Evolutionary conservation across 37 sponge, comb jelly and placozoan genomes (phyloP).

Genomic region (Theonella swinhoei): DNA sequence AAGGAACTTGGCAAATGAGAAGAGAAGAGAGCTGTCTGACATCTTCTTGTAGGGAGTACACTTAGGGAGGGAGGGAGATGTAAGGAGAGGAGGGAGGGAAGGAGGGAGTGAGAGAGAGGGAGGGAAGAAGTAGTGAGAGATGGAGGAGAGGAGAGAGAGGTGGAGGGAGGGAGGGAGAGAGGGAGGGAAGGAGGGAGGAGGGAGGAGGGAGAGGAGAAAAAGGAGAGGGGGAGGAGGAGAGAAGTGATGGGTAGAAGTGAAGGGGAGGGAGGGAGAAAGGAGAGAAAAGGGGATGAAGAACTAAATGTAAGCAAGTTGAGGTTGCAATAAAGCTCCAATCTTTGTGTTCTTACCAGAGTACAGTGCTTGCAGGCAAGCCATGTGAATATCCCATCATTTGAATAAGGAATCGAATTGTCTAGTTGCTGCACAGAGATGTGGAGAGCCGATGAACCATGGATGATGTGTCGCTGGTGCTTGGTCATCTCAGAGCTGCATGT

Average conservation of each 20-base stretch:
- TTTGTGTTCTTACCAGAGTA: slow-evolving; percentile 46
- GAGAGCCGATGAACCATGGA: slow-evolving; percentile 58
- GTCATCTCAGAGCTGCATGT: slow-evolving; percentile 75
- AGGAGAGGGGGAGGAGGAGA: background rate
- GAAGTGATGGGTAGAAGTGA: too few species aligned
- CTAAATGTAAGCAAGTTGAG: too few species aligned
- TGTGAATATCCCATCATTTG: slow-evolving; percentile 68
- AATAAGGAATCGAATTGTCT: slow-evolving; percentile 34
- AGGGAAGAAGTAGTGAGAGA: too few species aligned
- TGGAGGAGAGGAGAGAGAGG: too few species aligned
- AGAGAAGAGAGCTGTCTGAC: slow-evolving; percentile 68
- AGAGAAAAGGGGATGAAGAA: too few species aligned
- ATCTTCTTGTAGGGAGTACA: slow-evolving; percentile 64
- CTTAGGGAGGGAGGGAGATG: slow-evolving; percentile 19
- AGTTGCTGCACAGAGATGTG: slow-evolving; percentile 63
- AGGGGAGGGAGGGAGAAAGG: too few species aligned
- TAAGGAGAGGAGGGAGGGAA: too few species aligned
- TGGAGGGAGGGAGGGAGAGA: slow-evolving; percentile 10
- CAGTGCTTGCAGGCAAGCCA: slow-evolving; percentile 80
- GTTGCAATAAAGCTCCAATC: too few species aligned
- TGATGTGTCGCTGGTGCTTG: slow-evolving; percentile 82
- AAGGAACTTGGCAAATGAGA: slow-evolving; percentile 95
- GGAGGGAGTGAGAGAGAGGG: too few species aligned
- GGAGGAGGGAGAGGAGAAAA: background rate
- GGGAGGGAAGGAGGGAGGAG: background rate